phyloP scores from a whole-genome alignment of 2,113 vertebrate genomes.

The Solea senegalensis region DNA sequence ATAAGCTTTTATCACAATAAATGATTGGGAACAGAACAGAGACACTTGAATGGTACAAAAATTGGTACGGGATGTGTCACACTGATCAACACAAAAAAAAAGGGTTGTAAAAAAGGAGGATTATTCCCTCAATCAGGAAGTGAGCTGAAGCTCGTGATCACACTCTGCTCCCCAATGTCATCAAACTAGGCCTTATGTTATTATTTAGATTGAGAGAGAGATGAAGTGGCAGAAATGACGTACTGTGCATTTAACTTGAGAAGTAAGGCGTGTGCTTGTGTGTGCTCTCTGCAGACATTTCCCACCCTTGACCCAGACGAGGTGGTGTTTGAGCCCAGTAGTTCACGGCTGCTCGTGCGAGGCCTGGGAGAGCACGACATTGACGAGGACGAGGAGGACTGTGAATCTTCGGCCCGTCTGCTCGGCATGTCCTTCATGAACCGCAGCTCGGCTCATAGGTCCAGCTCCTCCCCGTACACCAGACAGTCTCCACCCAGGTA shows the following conservation, averaged over 20 bases:
- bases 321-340: slow-evolving; percentile 90
- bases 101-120: too few relatives aligned
- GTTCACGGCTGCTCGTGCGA: slow-evolving; percentile 92
- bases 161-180: too few relatives aligned
- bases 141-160: too few relatives aligned
- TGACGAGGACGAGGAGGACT: slow-evolving; percentile 97
- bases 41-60: too few relatives aligned
- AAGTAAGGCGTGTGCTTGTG: not conserved
- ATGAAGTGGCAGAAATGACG: too few relatives aligned
- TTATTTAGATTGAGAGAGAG: too few relatives aligned
- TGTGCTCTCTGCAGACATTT: slow-evolving; percentile 54
- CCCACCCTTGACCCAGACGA: slow-evolving; percentile 92
- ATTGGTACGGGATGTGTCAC: too few relatives aligned
- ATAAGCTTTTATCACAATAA: too few relatives aligned
- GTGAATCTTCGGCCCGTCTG: slow-evolving; percentile 93
- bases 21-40: too few relatives aligned
- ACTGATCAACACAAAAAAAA: too few relatives aligned
- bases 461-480: slow-evolving; percentile 77
- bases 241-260: not conserved
- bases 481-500: slow-evolving; percentile 80
- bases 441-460: slow-evolving; percentile 87
- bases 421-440: slow-evolving; percentile 99
- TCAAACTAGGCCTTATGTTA: too few relatives aligned
- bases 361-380: slow-evolving; percentile 94
- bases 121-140: too few relatives aligned